Percentiles rank a stretch among this genome's conserved stretches.
These are phyloP conservation scores for Sinonovacula constricta DNA, from an alignment of 1,140 invertebrate genomes.

Conservation along the genomic window DNA sequence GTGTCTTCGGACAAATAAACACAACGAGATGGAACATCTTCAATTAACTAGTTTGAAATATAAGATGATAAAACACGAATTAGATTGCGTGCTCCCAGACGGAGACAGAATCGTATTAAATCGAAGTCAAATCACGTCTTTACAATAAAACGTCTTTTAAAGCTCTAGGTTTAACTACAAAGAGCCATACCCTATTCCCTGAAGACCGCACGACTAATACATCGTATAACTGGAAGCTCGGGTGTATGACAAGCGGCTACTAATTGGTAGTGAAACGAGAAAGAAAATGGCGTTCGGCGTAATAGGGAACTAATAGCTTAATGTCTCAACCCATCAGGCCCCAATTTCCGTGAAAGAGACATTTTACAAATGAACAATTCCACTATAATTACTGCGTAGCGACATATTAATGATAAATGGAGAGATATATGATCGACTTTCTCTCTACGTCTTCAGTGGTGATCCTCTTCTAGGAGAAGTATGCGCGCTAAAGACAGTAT, in stretches of 20 bases:
- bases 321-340: constrained; percentile 39
- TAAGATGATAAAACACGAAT: constrained; percentile 50
- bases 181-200: constrained; percentile 22
- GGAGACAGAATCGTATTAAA: constrained; percentile 9
- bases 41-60: constrained; percentile 48
- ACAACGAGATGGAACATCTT: constrained; percentile 24
- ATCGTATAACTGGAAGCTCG: constrained; percentile 5
- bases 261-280: constrained; percentile 47
- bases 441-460: too few species aligned
- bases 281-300: constrained; percentile 31
- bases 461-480: too few species aligned
- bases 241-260: constrained; percentile 38
- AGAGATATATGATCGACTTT: constrained; percentile 37
- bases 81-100: constrained; percentile 26
- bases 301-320: constrained; percentile 50
- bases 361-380: constrained; percentile 52
- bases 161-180: constrained; percentile 44
- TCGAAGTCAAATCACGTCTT: constrained; percentile 43
- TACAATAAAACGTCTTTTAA: constrained; percentile 37
- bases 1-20: constrained; percentile 43
- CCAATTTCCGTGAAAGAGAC: constrained; percentile 45
- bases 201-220: constrained; percentile 31
- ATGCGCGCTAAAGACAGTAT: constrained; percentile 32
- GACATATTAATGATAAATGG: constrained; percentile 47
- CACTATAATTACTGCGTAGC: constrained; percentile 34